A percentile compares a stretch with the other conserved stretches of the same genome.
Conservation (phyloP, 2,797 vertebrate genomes). For the Orestias chungarensis region DNA sequence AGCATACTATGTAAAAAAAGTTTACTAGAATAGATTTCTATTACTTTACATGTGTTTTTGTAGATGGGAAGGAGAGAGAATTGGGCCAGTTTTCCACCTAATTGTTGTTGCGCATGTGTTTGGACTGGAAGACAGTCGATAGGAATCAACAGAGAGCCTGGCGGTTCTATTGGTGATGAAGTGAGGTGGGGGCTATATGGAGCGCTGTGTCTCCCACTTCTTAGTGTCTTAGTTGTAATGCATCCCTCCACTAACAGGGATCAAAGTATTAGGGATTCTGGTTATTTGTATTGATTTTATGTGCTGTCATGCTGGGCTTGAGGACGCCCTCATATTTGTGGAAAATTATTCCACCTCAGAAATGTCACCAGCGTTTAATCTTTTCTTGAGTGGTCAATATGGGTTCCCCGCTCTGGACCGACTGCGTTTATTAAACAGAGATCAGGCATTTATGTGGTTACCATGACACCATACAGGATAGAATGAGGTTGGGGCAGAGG, state of each 20-base stretch:
- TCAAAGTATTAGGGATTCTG: constrained; percentile 99
- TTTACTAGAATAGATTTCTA: constrained; percentile 7
- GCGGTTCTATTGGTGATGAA: constrained; percentile 33
- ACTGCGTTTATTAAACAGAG: constrained; percentile 87
- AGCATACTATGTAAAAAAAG: not conserved
- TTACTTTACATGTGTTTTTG: constrained; percentile 35
- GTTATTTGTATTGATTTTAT: constrained; percentile 99
- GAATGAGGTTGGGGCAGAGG: constrained; percentile 43
- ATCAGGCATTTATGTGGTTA: constrained; percentile 73
- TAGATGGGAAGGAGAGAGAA: constrained; percentile 69
- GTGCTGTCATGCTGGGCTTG: constrained; percentile 90
- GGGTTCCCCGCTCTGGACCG: constrained; percentile 68
- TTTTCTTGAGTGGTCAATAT: constrained; percentile 90
- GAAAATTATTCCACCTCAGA: constrained; percentile 97
- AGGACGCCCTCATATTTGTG: constrained; percentile 96
- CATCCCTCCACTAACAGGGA: constrained; percentile 92
- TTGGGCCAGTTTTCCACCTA: constrained; percentile 79
- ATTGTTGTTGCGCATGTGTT: constrained; percentile 87
- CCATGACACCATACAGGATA: constrained; percentile 65
- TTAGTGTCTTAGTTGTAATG: constrained; percentile 89
- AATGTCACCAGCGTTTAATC: constrained; percentile 99
- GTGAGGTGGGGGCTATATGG: constrained; percentile 39
- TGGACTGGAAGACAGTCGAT: constrained; percentile 86
- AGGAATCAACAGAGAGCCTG: constrained; percentile 80
- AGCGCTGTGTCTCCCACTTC: constrained; percentile 79